Evolutionary conservation across 2,888 invertebrate species (phyloP).

Genomic region (Chirona hameri): DNA sequence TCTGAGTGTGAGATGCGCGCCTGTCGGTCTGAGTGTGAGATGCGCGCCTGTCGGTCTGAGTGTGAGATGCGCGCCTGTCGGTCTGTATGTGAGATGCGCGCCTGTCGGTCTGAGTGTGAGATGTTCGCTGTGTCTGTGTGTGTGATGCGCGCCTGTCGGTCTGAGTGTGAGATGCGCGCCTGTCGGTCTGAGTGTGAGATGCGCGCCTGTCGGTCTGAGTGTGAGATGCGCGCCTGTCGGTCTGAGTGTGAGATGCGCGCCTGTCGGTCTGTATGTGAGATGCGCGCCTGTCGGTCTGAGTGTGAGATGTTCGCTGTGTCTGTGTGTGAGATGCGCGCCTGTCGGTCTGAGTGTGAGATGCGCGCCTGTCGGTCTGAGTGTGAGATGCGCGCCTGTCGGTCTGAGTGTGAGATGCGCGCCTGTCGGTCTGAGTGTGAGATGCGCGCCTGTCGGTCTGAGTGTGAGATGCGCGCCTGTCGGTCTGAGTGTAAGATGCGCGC

Average conservation of each 20-base stretch:
- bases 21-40: too few relatives aligned
- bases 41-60: not conserved
- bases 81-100: not conserved
- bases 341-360: not conserved
- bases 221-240: not conserved
- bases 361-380: too few relatives aligned
- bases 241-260: not conserved
- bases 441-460: not conserved
- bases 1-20: not conserved
- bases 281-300: not conserved
- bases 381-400: not conserved
- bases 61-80: too few relatives aligned
- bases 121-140: too few relatives aligned
- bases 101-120: not conserved
- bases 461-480: too few relatives aligned
- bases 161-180: not conserved
- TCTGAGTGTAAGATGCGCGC: not conserved
- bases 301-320: not conserved
- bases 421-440: too few relatives aligned
- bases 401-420: too few relatives aligned
- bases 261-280: too few relatives aligned
- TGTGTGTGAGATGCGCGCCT: not conserved
- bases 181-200: not conserved
- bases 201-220: too few relatives aligned
- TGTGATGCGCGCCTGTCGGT: not conserved